Base-by-base conservation (phyloP, 2,888 invertebrate genomes). In the Phengaris alcon region DNA sequence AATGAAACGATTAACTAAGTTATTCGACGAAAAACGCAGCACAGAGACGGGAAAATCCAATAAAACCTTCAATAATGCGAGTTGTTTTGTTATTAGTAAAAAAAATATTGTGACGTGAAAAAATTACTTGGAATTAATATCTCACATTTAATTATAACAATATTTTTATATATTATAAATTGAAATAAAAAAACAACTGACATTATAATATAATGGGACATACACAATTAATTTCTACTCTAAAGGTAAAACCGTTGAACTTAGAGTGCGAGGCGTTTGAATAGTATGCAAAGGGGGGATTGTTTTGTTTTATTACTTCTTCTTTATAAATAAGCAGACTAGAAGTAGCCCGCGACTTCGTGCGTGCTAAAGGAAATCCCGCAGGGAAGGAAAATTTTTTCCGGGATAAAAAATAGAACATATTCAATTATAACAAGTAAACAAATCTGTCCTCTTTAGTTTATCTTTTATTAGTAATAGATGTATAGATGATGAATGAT, bases 221-320 rank as follows among this genome's bases (percentile, higher is more conserved):
- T 85, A 88, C 89, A 91, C 90, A 90, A 84, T 90, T 88, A 91
- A 89, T 90, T 87, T 77, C 84, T 85, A 86, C 84, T 83, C 85
- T 87, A 84, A 80, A 55, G 51, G 79, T 51, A n/a, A 10, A 8
- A 70, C 64, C 4, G 69, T 48, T 10, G 22, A 10, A 70, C 70
- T 22, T 2, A 59, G 69, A n/a, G 8, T 15, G 48, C 48, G 15
- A 79, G 80, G 81, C 81, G 77, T 77, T 81, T 51, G 70, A 77
- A 77, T 78, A 82, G 79, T 79, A 79, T 15, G 10, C 59, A 59
- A 15, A 22, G 22, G 59, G 59, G 22, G 59, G 7, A 46, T 46
- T 46, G 79, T 78, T 80, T 52, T 80, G 51, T 59, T 59, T 9
- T 22, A 22, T 59, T 59, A 59, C 22, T 59, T 15, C 6, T 22